Base-by-base conservation (phyloP, 2,113 vertebrate genomes). In the Bombycilla garrulus region DNA sequence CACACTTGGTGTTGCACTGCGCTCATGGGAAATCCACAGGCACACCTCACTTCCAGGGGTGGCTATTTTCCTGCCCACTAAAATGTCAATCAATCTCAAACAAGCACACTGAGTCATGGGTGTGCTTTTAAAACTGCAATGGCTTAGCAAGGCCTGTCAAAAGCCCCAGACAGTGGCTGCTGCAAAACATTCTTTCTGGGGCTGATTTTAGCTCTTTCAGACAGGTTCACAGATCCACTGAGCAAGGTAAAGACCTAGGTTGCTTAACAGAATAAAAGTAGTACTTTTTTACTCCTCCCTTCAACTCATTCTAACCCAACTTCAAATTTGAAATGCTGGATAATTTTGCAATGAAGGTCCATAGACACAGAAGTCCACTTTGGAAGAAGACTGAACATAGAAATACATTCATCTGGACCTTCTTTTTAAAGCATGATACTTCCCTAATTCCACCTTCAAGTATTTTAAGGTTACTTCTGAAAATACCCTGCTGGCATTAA, bases 271-370 rank as follows among this genome's bases (percentile, higher is more conserved):
- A 66, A 16, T 10, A 62, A 35, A 77, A 87, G 4, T 31, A 81
- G 10, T 3, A 16, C 5, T 71, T 76, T 85, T 47, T 51, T 22
- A n/a, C 21, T 61, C 15, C 10, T 72, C 29, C 17, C 15, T 76
- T 9, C 4, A 44, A 36, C 31, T 86, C 0, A 0, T 24, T 64
- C 35, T 61, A 65, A 31, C 38, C 12, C 33, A 71, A 0, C 33
- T 81, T 76, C 3, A 14, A 56, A 42, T n/a, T 23, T 22, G 19
- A 86, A 31, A 36, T 53, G 24, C 40, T 40, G 19, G 10, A 25
- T 38, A 50, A 36, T 29, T 29, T 56, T 79, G 51, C 26, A 85
- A 1, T 53, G 22, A 79, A 92, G 35, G 76, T 57, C 29, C 50
- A 69, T 1, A 76, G 38, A 72, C 16, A 69, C 5, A 1, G 2